Evolutionary conservation across 92 coral and sea anemone genomes (phyloP).

Genomic region (Palythoa grandis): DNA sequence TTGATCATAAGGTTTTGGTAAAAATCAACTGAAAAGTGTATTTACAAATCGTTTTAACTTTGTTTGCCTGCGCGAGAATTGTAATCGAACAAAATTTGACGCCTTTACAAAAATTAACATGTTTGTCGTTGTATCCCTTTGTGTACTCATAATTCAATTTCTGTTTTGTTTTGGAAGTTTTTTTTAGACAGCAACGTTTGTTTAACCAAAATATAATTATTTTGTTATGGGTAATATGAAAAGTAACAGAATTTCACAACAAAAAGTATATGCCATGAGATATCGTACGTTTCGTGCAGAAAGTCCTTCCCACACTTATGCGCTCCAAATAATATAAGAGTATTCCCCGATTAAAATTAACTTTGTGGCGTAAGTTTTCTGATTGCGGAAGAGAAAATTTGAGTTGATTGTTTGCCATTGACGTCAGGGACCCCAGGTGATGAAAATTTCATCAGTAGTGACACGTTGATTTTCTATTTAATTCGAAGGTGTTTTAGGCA

Average conservation of each 20-base stretch:
- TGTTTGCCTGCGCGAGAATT: background rate
- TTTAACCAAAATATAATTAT: constrained; percentile 23
- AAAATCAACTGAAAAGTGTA: background rate
- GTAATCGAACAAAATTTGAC: background rate
- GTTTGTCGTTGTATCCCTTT: background rate
- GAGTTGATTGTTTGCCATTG: background rate
- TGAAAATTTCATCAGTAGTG: background rate
- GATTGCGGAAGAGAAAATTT: background rate
- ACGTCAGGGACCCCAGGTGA: constrained; percentile 12
- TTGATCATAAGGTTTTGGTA: background rate
- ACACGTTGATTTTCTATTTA: background rate
- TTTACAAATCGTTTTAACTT: background rate
- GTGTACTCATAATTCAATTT: background rate
- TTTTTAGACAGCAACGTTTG: background rate
- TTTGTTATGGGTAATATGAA: background rate
- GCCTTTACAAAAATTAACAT: constrained; percentile 4
- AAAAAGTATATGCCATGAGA: background rate
- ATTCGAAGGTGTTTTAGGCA: background rate
- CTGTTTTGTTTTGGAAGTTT: background rate
- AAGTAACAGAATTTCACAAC: constrained; percentile 4
- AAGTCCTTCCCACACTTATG: background rate
- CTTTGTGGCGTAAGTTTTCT: constrained; percentile 15
- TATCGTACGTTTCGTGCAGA: background rate
- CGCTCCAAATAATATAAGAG: background rate
- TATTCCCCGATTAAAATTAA: background rate